phyloP scores from a whole-genome alignment of 1,140 invertebrate species.

The Ephestia elutella region DNA sequence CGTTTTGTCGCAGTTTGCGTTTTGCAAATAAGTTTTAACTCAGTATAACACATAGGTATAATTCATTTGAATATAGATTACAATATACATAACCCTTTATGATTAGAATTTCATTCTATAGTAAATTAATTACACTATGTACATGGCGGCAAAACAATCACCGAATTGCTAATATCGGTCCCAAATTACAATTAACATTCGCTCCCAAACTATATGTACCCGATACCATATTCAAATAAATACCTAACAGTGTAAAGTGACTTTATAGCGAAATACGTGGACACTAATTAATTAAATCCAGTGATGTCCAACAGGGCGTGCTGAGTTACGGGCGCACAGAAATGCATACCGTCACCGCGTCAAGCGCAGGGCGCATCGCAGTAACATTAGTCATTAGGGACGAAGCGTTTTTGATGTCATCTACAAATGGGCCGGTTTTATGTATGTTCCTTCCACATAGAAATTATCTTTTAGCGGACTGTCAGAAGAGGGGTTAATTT shows the following conservation, averaged over 20 bases:
- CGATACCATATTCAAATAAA: neutral
- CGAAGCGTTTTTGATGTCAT: neutral
- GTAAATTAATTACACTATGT: too few relatives aligned
- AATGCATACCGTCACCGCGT: slow-evolving; percentile 42
- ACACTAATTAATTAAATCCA: slow-evolving; percentile 67
- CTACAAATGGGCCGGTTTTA: neutral
- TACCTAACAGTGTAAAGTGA: neutral
- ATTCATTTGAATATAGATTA: too few relatives aligned
- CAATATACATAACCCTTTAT: too few relatives aligned
- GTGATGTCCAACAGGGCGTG: slow-evolving; percentile 49
- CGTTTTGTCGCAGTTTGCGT: too few relatives aligned
- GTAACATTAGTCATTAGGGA: neutral
- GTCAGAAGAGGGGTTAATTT: slow-evolving; percentile 14
- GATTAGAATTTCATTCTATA: too few relatives aligned
- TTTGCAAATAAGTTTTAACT: too few relatives aligned
- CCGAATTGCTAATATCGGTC: too few relatives aligned
- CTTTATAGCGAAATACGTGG: slow-evolving; percentile 30
- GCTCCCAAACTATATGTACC: neutral
- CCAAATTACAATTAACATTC: neutral
- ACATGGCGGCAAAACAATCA: too few relatives aligned
- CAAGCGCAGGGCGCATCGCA: neutral
- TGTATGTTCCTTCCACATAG: slow-evolving; percentile 21
- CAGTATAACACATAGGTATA: too few relatives aligned
- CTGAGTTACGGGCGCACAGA: slow-evolving; percentile 56
- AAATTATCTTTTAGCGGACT: slow-evolving; percentile 54